phyloP scores from a whole-genome alignment of 2,888 invertebrate species.

The Idaea dimidiata region DNA sequence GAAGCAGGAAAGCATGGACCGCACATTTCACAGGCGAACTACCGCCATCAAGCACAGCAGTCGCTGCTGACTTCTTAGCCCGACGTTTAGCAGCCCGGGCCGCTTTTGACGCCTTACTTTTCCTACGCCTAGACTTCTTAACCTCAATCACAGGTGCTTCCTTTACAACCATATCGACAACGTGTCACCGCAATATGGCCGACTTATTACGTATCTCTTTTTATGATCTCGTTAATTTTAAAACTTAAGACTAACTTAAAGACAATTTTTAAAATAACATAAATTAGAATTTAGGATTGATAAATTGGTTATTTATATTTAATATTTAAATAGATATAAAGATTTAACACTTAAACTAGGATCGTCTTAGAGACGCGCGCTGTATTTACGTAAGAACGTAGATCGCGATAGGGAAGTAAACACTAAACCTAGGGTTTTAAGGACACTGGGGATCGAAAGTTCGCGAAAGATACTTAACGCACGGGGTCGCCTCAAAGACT shows the following conservation, averaged over 20 bases:
- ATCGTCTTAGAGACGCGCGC: slow-evolving; percentile 47
- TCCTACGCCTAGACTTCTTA: slow-evolving; percentile 51
- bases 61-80: slow-evolving; percentile 41
- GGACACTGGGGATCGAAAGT: slow-evolving; percentile 19
- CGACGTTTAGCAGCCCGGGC: slow-evolving; percentile 52
- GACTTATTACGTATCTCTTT: slow-evolving; percentile 24
- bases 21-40: slow-evolving; percentile 63
- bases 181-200: slow-evolving; percentile 39
- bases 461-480: slow-evolving; percentile 45
- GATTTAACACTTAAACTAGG: slow-evolving; percentile 25
- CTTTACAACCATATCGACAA: slow-evolving; percentile 51
- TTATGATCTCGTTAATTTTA: slow-evolving; percentile 11
- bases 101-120: slow-evolving; percentile 46
- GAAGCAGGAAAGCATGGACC: slow-evolving; percentile 64
- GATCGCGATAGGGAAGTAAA: slow-evolving; percentile 28
- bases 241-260: slow-evolving; percentile 38
- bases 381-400: slow-evolving; percentile 21
- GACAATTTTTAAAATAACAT: slow-evolving; percentile 24
- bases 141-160: slow-evolving; percentile 45
- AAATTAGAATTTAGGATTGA: slow-evolving; percentile 34
- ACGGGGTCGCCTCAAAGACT: slow-evolving; percentile 63
- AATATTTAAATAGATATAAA: slow-evolving; percentile 19
- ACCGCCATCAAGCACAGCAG: slow-evolving; percentile 27
- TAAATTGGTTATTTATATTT: background rate
- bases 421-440: slow-evolving; percentile 35